Evolutionary conservation across 2,888 invertebrate genomes (phyloP), one percentile per base, ranked within the genome.

Genomic region (Hirtodrosophila histrioides): DNA sequence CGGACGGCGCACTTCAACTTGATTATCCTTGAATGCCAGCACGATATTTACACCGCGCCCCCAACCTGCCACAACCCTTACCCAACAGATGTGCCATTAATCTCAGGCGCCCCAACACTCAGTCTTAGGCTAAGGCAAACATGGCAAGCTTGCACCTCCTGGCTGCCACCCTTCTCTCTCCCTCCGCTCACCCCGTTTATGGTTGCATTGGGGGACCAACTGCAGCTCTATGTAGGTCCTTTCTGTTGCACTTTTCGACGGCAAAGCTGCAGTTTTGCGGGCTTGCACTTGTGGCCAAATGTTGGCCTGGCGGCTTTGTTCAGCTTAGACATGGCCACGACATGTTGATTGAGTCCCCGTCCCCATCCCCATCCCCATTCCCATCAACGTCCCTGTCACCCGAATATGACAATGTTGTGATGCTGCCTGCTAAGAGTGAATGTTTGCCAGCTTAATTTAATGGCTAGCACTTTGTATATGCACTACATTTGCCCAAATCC

Each of bases 231-330:
- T n/a, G 60, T 41, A 55, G 46, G 66, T 62, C 8, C 31, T 8
- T 61, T 66, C 54, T 50, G 50, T 51, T 83, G 81, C 84, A 86
- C 86, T 82, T 84, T 86, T 86, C 75, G 55, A 56, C 56, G 54
- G 39, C 55, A 43, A 64, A 80, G 75, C 50, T 85, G 82, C 80
- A 80, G 57, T 82, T 89, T 88, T 89, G 89, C 78, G 90, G 90
- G 88, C 90, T 90, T 89, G 91, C 90, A 89, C 89, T 91, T 91
- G 90, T 91, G 90, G 90, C 91, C 90, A 90, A 90, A 79, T 82
- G 86, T 90, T 90, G 90, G 89, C 88, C 89, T 88, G 69, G 60
- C 61, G 81, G 84, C 78, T 88, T 84, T 72, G 63, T 66, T 68
- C 75, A 62, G 65, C 62, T 71, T 61, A 82, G 86, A 81, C 87